Conservation (phyloP, 2,113 vertebrate genomes). For the Corapipo altera region DNA sequence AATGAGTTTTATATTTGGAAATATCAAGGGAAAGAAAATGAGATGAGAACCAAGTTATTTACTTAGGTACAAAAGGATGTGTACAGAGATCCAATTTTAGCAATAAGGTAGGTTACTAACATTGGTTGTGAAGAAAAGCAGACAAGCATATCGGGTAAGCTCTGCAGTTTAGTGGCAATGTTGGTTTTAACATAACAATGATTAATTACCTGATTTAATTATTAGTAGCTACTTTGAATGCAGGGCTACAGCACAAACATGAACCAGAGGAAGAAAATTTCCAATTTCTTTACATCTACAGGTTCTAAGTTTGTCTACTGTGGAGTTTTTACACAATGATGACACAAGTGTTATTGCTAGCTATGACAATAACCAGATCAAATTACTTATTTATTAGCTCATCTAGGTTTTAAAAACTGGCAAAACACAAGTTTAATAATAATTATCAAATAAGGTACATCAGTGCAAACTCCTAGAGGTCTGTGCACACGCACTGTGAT, state of each 20-base stretch:
- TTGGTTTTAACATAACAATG: background rate
- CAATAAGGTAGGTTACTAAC: background rate
- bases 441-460: background rate
- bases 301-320: background rate
- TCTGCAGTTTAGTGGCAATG: background rate
- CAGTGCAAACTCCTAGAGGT: background rate
- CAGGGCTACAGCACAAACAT: background rate
- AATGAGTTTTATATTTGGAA: background rate
- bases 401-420: background rate
- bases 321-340: background rate
- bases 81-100: background rate
- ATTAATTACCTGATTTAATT: constrained; percentile 11
- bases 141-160: background rate
- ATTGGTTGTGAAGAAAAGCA: background rate
- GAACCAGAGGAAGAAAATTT: background rate
- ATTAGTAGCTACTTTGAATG: background rate
- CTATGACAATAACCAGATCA: background rate
- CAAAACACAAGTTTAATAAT: background rate
- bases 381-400: background rate
- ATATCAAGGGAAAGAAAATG: background rate
- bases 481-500: background rate
- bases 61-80: background rate
- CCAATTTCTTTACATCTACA: background rate
- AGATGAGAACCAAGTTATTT: background rate
- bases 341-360: background rate